A percentile compares a stretch with the other conserved stretches of the same genome.
phyloP scores from a whole-genome alignment of 2,888 invertebrate genomes.

The Andrena bucephala region DNA sequence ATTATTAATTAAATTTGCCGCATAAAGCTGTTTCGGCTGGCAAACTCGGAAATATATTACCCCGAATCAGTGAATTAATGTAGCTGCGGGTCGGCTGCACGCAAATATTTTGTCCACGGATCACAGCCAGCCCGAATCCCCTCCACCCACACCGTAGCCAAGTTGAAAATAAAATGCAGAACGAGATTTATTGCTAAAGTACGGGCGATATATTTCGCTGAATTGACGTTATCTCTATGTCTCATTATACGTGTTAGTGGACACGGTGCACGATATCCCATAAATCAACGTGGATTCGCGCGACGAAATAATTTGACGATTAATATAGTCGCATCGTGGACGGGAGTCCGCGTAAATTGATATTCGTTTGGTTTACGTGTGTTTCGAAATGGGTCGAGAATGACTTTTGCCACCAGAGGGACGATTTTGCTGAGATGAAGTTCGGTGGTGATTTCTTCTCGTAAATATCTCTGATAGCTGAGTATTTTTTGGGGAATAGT shows the following conservation, averaged over 20 bases:
- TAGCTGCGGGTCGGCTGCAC: constrained; percentile 52
- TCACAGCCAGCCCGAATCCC: constrained; percentile 23
- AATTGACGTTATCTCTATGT: constrained; percentile 47
- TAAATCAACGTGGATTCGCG: constrained; percentile 34
- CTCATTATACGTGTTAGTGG: constrained; percentile 42
- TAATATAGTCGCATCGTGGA: constrained; percentile 8
- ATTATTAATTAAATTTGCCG: constrained; percentile 84
- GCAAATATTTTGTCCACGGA: constrained; percentile 53
- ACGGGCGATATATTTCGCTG: constrained; percentile 21
- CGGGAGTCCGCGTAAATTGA: constrained; percentile 4
- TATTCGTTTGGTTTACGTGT: not conserved
- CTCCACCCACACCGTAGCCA: not conserved
- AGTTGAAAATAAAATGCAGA: constrained; percentile 51
- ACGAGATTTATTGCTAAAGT: constrained; percentile 39
- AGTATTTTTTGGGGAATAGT: no score
- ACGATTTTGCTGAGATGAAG: not conserved
- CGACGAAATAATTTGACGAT: constrained; percentile 25
- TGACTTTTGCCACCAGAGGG: not conserved
- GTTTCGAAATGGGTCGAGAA: not conserved
- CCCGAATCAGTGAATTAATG: constrained; percentile 80
- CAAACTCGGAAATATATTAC: constrained; percentile 79
- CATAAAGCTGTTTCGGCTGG: constrained; percentile 81
- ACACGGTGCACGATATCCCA: not conserved
- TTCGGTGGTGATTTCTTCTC: not conserved
- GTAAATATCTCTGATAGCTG: no score